A percentile compares a stretch with the other conserved stretches of the same genome.
These are phyloP conservation scores for Rhamphomyia laevipes DNA, from an alignment of 2,888 invertebrate species.

Conservation along the genomic window DNA sequence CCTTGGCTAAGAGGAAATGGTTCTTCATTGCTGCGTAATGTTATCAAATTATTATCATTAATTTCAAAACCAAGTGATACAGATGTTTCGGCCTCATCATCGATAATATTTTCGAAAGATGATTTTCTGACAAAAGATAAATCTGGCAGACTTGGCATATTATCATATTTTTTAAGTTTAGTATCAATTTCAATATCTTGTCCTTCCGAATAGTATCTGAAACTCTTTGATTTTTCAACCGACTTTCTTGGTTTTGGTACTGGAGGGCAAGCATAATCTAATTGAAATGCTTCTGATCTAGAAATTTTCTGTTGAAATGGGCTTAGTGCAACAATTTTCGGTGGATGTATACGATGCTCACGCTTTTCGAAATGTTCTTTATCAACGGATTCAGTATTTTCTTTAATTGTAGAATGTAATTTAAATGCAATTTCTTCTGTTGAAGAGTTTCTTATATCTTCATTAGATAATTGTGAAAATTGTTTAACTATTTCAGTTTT, in stretches of 20 bases:
- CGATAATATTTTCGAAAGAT: slow-evolving; percentile 15
- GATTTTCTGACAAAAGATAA: slow-evolving; percentile 17
- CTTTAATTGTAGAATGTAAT: background rate
- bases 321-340: slow-evolving; percentile 42
- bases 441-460: background rate
- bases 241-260: slow-evolving; percentile 39
- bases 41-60: slow-evolving; percentile 31
- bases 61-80: slow-evolving; percentile 31
- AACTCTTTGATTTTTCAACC: slow-evolving; percentile 61
- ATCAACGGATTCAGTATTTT: background rate
- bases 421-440: background rate
- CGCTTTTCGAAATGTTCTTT: slow-evolving; percentile 31
- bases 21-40: slow-evolving; percentile 9
- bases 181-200: slow-evolving; percentile 6
- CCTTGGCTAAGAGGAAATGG: slow-evolving; percentile 17
- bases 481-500: background rate
- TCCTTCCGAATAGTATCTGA: slow-evolving; percentile 47
- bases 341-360: slow-evolving; percentile 18
- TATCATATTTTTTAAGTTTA: slow-evolving; percentile 15
- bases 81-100: slow-evolving; percentile 12
- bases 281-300: slow-evolving; percentile 32
- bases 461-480: slow-evolving; percentile 17
- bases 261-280: slow-evolving; percentile 19
- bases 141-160: slow-evolving; percentile 35
- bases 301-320: slow-evolving; percentile 44